Evolutionary conservation across 2,113 vertebrate species (phyloP), one percentile per base, ranked within the genome.

Genomic region (Leiothrix lutea): DNA sequence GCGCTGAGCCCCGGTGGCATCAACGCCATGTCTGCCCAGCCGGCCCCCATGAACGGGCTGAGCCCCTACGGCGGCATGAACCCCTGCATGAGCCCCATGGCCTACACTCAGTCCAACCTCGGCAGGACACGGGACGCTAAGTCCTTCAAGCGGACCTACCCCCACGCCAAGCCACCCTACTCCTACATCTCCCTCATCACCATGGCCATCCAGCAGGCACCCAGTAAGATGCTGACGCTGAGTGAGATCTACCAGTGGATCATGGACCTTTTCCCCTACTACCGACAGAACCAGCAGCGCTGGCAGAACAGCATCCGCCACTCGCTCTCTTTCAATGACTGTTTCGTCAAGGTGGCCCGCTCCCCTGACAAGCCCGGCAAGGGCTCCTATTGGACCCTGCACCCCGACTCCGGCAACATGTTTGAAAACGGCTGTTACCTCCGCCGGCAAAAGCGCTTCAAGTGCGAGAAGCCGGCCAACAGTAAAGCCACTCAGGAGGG

Each of bases 181-280:
- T 99, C 99, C 9, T 99, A 99, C 98, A 99, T 99, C 94, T 99
- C 99, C 3, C 99, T 99, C 61, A 99, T 99, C 97, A 99, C 99
- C 80, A 99, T 99, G 99, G 99, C 99, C 60, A 99, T 99, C 94
- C 99, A 99, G 97, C 99, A 99, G 98, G 98, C 99, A 0, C 99
- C 99, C 82, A 99, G 97, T 97, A 99, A 99, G 97, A 99, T 99
- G 99, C 98, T 99, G 90, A 99, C 99, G 0, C 98, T 99, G 26
- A 99, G 99, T 13, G 99, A 99, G 97, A 99, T 99, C 97, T 99
- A 99, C 97, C 99, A 99, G 95, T 99, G 99, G 99, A 99, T 99
- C 98, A 99, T 99, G 99, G 99, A 99, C 97, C 98, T 99, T 40
- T 99, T 99, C 87, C 99, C 99, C 11, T 99, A 98, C 72, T 99